A percentile compares a stretch with the other conserved stretches of the same genome.
These are phyloP conservation scores for Spongilla lacustris DNA, from an alignment of 37 sponge, comb jelly and placozoan genomes.

Conservation along the genomic window DNA sequence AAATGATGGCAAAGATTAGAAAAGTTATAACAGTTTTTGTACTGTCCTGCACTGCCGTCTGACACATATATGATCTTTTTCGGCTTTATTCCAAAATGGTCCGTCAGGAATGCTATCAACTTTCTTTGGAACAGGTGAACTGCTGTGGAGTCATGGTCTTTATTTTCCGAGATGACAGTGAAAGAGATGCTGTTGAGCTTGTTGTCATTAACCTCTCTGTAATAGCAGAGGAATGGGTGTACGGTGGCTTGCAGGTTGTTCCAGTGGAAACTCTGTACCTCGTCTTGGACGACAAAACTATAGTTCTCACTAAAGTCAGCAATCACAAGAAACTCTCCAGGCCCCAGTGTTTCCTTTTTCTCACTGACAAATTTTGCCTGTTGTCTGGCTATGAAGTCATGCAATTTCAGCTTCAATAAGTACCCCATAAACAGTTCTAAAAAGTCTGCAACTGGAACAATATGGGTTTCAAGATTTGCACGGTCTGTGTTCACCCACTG, in stretches of 20 bases:
- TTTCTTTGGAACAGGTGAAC: constrained; percentile 40
- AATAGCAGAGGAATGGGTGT: constrained; percentile 62
- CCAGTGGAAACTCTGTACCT: constrained; percentile 63
- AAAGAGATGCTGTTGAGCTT: constrained; percentile 34
- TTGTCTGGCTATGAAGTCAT: constrained; percentile 40
- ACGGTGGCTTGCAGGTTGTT: constrained; percentile 67
- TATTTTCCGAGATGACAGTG: constrained; percentile 49
- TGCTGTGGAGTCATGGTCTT: constrained; percentile 50
- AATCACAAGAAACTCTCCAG: constrained; percentile 36
- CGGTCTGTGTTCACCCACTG: constrained; percentile 45
- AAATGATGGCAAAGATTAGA: constrained; percentile 15
- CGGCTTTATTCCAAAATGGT: constrained; percentile 9
- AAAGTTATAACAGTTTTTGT: constrained; percentile 15
- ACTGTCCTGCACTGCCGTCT: constrained; percentile 46
- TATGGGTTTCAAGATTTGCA: constrained; percentile 14
- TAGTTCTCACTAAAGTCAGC: constrained; percentile 63
- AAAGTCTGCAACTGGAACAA: constrained; percentile 21
- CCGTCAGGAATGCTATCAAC: constrained; percentile 41
- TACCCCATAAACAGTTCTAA: constrained; percentile 21
- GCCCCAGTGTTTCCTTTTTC: constrained; percentile 9
- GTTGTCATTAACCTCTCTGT: neutral
- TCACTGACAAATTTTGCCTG: constrained; percentile 34
- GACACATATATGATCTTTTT: constrained; percentile 38
- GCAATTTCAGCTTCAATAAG: constrained; percentile 21
- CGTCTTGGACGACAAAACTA: constrained; percentile 64